Base-by-base conservation (phyloP, 2,113 vertebrate species). In the Serinus canaria region DNA sequence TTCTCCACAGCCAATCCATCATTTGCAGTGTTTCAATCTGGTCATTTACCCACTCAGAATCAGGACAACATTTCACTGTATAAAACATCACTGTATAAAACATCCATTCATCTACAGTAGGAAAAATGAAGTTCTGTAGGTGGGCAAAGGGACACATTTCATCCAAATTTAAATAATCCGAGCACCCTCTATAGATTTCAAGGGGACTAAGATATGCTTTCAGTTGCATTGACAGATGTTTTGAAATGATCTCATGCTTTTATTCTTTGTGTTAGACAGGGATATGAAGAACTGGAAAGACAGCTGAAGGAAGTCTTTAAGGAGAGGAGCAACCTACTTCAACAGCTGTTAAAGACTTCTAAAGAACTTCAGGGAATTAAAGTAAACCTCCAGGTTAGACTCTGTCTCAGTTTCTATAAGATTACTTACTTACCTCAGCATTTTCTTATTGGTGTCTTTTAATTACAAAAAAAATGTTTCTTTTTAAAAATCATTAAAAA, bases 251-350 rank as follows among this genome's bases (percentile, higher is more conserved):
- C 91, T 98, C 84, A 96, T 85, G 87, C 52, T 92, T 92, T 83
- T 95, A 72, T 94, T 98, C 96, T 97, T 95, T 98, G 58, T 97
- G 68, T 98, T 98, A 99, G 99, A 98, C 98, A 98, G 98, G 98
- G 98, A 97, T 99, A 99, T 90, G 99, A 99, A 96, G 99, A 98
- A 58, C 98, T 99, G 97, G 99, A 99, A 97, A 98, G 98, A 95
- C 99, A 99, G 91, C 98, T 99, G 82, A 99, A 99, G 95, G 98
- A 99, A 97, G 98, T 99, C 77, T 99, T 99, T 97, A 99, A 98
- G 92, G 99, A 99, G 91, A 97, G 99, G 92, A 99, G 98, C 95
- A 98, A 96, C 92, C 98, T 99, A 83, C 98, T 99, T 88, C 98
- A 97, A 70, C 99, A 99, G 59, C 98, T 99, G 84, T 98, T 98